Percentiles rank a stretch among this genome's conserved stretches.
Conservation (phyloP, 2,888 invertebrate genomes). For the Magallana nippona region DNA sequence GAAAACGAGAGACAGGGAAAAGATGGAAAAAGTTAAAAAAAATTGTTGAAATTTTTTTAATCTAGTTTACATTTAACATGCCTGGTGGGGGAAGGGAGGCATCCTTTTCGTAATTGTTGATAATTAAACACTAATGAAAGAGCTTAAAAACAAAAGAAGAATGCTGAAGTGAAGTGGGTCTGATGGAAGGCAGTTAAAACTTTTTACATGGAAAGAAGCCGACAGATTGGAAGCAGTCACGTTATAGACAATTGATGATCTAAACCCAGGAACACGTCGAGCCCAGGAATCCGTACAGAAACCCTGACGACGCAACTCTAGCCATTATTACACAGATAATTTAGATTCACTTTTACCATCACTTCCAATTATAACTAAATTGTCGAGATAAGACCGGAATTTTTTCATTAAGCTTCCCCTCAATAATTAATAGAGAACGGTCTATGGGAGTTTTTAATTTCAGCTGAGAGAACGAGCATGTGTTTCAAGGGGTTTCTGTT, state of each 20-base stretch:
- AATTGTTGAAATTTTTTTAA: too few relatives aligned
- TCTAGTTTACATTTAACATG: constrained; percentile 24
- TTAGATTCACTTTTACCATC: background rate
- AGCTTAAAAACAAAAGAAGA: background rate
- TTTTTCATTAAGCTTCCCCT: background rate
- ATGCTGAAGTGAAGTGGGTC: background rate
- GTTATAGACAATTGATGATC: too few relatives aligned
- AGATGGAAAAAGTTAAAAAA: too few relatives aligned
- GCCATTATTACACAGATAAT: background rate
- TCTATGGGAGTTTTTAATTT: background rate
- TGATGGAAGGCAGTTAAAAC: background rate
- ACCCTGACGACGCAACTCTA: background rate
- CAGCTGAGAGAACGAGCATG: constrained; percentile 3
- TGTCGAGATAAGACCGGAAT: constrained; percentile 19
- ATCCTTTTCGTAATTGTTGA: background rate
- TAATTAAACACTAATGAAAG: constrained; percentile 13
- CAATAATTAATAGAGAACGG: background rate
- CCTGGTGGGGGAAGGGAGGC: background rate
- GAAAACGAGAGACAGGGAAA: background rate
- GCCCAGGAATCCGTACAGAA: background rate
- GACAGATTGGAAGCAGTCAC: too few relatives aligned
- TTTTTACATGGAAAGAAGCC: too few relatives aligned
- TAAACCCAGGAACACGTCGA: too few relatives aligned
- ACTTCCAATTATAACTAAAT: constrained; percentile 13
- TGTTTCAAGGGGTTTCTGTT: background rate